Evolutionary conservation across 2,797 vertebrate species (phyloP).

Genomic region (Synaphobranchus kaupii): DNA sequence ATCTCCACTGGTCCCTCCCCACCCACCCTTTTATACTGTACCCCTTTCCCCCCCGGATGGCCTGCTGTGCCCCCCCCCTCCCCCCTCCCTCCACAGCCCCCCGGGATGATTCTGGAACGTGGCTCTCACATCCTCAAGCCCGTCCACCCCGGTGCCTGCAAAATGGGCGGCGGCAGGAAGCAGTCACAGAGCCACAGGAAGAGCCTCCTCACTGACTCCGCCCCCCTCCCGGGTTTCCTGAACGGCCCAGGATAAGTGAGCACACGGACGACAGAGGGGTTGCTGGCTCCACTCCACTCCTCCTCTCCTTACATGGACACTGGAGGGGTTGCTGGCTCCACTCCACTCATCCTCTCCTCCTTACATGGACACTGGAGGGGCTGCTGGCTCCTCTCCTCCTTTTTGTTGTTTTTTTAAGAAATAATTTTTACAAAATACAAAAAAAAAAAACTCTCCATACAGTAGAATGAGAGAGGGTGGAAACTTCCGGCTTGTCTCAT

Average conservation of each 20-base stretch:
- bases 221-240: conserved; percentile 70
- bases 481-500: conserved; percentile 46
- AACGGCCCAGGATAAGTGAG: conserved; percentile 74
- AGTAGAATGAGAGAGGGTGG: neutral
- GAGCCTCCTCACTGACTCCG: conserved; percentile 66
- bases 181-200: conserved; percentile 71
- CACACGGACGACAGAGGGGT: conserved; percentile 36
- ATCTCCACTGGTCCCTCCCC: conserved; percentile 10
- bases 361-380: too few relatives aligned
- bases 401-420: neutral
- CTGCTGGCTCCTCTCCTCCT: conserved; percentile 30
- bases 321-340: conserved; percentile 34
- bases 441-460: neutral
- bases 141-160: conserved; percentile 64
- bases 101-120: conserved; percentile 65
- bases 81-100: conserved; percentile 49
- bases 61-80: neutral
- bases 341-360: too few relatives aligned
- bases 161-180: conserved; percentile 70
- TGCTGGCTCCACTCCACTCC: conserved; percentile 33
- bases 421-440: neutral
- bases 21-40: conserved; percentile 28
- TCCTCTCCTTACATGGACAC: neutral
- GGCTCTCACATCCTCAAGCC: conserved; percentile 67
- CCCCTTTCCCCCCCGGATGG: neutral